Conservation (phyloP, 2,888 invertebrate genomes). For the Podotricha telesiphe region DNA sequence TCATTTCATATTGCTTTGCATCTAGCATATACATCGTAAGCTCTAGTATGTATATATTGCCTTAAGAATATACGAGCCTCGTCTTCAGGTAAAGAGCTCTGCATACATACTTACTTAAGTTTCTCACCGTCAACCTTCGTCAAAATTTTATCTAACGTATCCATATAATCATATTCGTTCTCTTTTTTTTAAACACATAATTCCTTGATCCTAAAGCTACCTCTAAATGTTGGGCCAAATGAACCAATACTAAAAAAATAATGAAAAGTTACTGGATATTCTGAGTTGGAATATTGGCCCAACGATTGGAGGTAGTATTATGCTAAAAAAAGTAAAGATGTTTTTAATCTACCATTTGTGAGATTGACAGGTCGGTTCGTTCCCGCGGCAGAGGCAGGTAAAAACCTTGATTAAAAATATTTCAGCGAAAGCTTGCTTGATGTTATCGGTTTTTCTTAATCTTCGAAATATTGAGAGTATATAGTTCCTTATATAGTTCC, state of each 20-base stretch:
- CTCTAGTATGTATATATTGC: constrained; percentile 35
- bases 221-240: constrained; percentile 4
- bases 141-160: constrained; percentile 79
- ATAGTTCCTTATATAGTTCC: constrained; percentile 45
- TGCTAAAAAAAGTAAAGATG: constrained; percentile 75
- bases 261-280: background rate
- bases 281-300: constrained; percentile 10
- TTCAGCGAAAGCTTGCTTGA: constrained; percentile 72
- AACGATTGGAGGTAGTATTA: constrained; percentile 17
- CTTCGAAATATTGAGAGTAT: constrained; percentile 36
- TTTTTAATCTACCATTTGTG: constrained; percentile 82
- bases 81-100: constrained; percentile 45
- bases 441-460: constrained; percentile 55
- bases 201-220: constrained; percentile 78
- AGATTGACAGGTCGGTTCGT: constrained; percentile 82
- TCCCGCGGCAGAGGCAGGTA: constrained; percentile 73
- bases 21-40: background rate
- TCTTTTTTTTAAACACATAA: constrained; percentile 63
- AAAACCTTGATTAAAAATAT: constrained; percentile 82
- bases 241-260: constrained; percentile 4
- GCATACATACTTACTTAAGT: constrained; percentile 56
- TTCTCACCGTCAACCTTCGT: constrained; percentile 75
- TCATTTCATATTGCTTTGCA: background rate
- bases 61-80: background rate
- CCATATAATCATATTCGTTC: constrained; percentile 76